Evolutionary conservation across 2,113 vertebrate genomes (phyloP), one percentile per base, ranked within the genome.

Genomic region (Syngnathus floridae): DNA sequence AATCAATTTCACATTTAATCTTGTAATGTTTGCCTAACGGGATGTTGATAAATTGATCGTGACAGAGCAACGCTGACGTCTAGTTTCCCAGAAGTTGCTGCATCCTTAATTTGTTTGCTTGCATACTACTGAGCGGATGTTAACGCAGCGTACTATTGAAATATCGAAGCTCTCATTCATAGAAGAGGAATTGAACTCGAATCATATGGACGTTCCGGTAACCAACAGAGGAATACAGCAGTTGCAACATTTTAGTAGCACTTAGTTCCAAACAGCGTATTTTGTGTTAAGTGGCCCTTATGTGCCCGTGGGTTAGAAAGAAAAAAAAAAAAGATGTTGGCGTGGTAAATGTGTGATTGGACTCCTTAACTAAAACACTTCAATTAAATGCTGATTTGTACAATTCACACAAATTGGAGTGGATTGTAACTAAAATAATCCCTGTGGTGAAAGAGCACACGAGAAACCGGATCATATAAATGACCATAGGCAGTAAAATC

Each of bases 1-100:
- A 75, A 75, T 70, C 26, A 41, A 69, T 56, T 52, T 70, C 26
- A 51, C 69, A 62, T 57, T 61, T 76, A 62, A 70, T 84, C 65
- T 41, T 10, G 26, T 64, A 63, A 67, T 72, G 52, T 65, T 17
- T 43, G 36, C 19, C 11, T 63, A 52, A 37, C 49, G 68, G 57
- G 64, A 69, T 76, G 65, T 60, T 36, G 26, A 60, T 69, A 65
- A 73, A 82, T 61, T 67, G 52, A 66, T 61, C 17, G 64, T 59
- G 66, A 67, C 49, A 54, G 11, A 35, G 11, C 19, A 36, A 72
- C 61, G 36, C 46, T 71, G 57, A 49, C 61, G 55, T 64, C 52
- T 66, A 77, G 66, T 64, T 35, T 40, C 21, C 21, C 4, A 57
- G 10, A 26, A 4, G 8, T 17, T 59, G 38, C 40, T 65, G 26